Percentiles rank a stretch among this genome's conserved stretches.
Evolutionary conservation across 2,113 vertebrate genomes (phyloP).

Genomic region (Pomatostomus ruficeps): DNA sequence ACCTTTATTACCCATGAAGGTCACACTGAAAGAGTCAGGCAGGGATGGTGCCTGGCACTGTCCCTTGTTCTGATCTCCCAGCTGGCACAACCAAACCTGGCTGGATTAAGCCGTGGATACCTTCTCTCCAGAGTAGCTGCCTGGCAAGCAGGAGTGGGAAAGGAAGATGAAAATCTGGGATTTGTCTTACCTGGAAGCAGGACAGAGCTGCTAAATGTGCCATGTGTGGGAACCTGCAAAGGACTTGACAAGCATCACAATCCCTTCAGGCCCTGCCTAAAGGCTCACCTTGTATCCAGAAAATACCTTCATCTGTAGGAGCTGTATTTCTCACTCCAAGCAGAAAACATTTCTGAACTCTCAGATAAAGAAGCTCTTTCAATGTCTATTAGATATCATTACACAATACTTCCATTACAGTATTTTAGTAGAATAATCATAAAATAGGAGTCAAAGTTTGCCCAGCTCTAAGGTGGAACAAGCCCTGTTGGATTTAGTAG

Average conservation of each 20-base stretch:
- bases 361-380: background rate
- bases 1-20: background rate
- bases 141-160: background rate
- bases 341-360: background rate
- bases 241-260: background rate
- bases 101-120: too few relatives aligned
- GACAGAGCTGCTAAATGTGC: background rate
- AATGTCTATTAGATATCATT: background rate
- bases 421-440: background rate
- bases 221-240: fast-evolving
- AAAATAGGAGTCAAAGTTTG: background rate
- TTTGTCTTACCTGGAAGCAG: background rate
- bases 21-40: background rate
- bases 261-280: background rate
- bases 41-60: background rate
- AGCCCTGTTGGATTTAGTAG: background rate
- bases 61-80: background rate
- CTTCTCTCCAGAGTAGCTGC: background rate
- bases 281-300: background rate
- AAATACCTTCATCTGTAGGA: background rate
- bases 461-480: background rate
- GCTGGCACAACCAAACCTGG: background rate
- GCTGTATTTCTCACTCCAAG: background rate
- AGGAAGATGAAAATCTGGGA: too few relatives aligned
- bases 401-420: background rate